Base-by-base conservation (phyloP, 1,140 invertebrate species). In the Calosoma granatense region DNA sequence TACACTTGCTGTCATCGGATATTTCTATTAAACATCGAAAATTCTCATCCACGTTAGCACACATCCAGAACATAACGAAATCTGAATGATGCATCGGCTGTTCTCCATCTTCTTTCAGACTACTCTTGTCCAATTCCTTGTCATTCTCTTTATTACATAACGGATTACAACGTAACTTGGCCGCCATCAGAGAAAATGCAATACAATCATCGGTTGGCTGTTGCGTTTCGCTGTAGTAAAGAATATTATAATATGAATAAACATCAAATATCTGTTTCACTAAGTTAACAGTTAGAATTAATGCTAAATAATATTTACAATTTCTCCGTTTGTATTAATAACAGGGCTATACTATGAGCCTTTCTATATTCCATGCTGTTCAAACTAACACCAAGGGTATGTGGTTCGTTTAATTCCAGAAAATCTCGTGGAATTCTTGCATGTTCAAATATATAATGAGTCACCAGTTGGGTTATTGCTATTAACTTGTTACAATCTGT, bases 391-490 rank as follows among this genome's bases (percentile, higher is more conserved):
- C 4, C 21, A 22, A 53, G 17, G 14, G 12, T 22, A 22, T 53
- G 12, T 22, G 4, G 20, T 22, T 22, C 9, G 21, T 53, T 17
- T 1, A 22, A 22, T 1, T 22, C 22, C 17, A 53, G 17, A 22
- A 14, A 9, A 11, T 22, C 3, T 22, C 14, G 14, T 53, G 22
- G 22, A 2, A 17, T 22, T 22, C 22, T 20, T 53, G 51, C 4
- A 22, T 53, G 51, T 14, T 53, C 51, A 22, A 53, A 53, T 22
- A 12, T 3, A 53, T 22, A 53, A 53, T 53, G 51, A 15, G 51
- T 22, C 14, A 53, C 21, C 12, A 53, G 23, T 53, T 20, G 22
- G 12, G 51, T 22, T 1, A 53, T 22, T 9, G 51, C 51, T 9
- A 53, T 17, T 22, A 53, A 22, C 14, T 53, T 20, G 1, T 22